phyloP scores from a whole-genome alignment of 2,888 invertebrate species.

The Mythimna vitellina region DNA sequence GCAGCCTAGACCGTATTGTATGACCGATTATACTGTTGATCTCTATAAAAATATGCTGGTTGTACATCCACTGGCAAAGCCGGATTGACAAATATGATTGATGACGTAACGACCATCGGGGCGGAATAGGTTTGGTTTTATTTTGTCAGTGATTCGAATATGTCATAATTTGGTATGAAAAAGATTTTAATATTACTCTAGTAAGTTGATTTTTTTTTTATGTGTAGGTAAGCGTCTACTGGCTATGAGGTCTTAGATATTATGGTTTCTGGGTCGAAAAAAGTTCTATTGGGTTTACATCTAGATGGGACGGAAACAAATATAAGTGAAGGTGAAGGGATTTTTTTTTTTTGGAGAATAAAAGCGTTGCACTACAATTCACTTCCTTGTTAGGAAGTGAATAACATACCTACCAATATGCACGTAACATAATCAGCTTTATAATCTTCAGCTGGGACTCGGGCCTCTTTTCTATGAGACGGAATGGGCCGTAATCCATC shows the following conservation, averaged over 20 bases:
- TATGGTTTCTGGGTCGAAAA: background rate
- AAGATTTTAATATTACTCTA: background rate
- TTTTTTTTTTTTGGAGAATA: too few species aligned
- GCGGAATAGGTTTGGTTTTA: slow-evolving; percentile 18
- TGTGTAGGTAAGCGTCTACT: background rate
- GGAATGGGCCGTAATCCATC: too few species aligned
- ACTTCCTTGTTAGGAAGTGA: too few species aligned
- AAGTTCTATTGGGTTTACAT: background rate
- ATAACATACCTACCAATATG: too few species aligned
- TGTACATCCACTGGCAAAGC: slow-evolving; percentile 18
- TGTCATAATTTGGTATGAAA: background rate
- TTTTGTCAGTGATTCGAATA: slow-evolving; percentile 13
- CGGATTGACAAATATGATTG: slow-evolving; percentile 42
- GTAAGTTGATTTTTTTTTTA: background rate
- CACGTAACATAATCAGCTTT: too few species aligned
- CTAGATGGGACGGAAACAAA: background rate
- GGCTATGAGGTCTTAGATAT: background rate
- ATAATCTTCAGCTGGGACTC: too few species aligned
- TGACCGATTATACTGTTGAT: slow-evolving; percentile 21
- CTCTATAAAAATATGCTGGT: slow-evolving; percentile 1
- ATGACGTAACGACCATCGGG: slow-evolving; percentile 10
- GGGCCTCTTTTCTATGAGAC: too few species aligned
- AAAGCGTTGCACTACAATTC: too few species aligned
- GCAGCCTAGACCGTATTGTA: background rate
- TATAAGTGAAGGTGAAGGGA: too few species aligned